A percentile compares a stretch with the other conserved stretches of the same genome.
Evolutionary conservation across 2,888 invertebrate genomes (phyloP).

Genomic region (Tachina grossa): DNA sequence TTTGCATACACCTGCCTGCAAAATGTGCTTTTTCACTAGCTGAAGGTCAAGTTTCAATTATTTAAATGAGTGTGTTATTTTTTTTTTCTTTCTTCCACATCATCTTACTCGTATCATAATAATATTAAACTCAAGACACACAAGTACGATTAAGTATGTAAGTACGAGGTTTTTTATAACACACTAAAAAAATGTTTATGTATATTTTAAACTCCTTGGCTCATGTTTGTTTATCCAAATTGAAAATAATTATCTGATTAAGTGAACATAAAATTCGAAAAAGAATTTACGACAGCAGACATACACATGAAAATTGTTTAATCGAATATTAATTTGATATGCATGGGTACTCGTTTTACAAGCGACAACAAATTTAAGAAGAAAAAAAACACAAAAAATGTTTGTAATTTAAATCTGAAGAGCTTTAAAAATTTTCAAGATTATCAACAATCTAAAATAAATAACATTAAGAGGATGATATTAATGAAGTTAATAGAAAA

Average conservation of each 20-base stretch:
- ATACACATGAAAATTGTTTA: conserved; percentile 7
- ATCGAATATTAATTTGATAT: conserved; percentile 46
- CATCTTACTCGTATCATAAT: conserved; percentile 1
- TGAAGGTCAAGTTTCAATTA: conserved; percentile 52
- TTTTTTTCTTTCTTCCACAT: background rate
- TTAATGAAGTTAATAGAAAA: background rate
- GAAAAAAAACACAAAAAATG: conserved; percentile 1
- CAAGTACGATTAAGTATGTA: conserved; percentile 13
- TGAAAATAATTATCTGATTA: conserved; percentile 53
- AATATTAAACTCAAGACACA: background rate
- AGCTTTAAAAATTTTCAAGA: background rate
- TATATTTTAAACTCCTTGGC: conserved; percentile 2
- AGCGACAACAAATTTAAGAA: conserved; percentile 4
- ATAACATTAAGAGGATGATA: conserved; percentile 24
- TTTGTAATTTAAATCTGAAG: conserved; percentile 63
- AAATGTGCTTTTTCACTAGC: background rate
- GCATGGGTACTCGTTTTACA: conserved; percentile 25
- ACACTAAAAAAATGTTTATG: background rate
- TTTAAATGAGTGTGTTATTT: background rate
- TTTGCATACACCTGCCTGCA: conserved; percentile 16
- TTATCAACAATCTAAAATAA: background rate
- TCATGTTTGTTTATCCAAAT: conserved; percentile 50
- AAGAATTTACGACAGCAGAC: background rate
- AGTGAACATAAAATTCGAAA: conserved; percentile 1
- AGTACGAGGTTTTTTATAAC: background rate